Evolutionary conservation across 1,140 invertebrate species (phyloP), one percentile per base, ranked within the genome.

Genomic region (Pectinophora gossypiella): DNA sequence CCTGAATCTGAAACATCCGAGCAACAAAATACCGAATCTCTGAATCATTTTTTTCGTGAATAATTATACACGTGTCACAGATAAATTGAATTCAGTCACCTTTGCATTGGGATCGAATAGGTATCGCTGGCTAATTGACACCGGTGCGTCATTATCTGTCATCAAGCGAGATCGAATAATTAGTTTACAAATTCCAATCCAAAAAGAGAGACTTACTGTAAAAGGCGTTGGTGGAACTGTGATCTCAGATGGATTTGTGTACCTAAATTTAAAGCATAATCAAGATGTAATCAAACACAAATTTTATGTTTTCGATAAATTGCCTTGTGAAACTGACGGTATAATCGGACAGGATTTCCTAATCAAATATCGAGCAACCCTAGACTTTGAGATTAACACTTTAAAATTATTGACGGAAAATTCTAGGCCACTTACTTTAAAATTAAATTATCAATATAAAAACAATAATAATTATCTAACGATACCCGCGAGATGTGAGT

Each of bases 331-430:
- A 36, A 48, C 52, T 1, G 21, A 40, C 49, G 57, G 64, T 9
- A 67, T 63, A 40, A 21, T 63, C 7, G 64, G 64, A 16, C 43
- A 51, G 22, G 64, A 67, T 7, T 67, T 63, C 40, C 51, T 65
- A 19, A 43, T 13, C 9, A 64, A 54, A 47, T 61, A 48, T 47
- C 21, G 45, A 22, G 43, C 52, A 16, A 45, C 20, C 10, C 21
- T 63, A 22, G 43, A 60, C 21, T 63, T 48, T 46, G 21, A 44
- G 9, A 36, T 19, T 23, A 54, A 48, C 32, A 54, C 22, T 42
- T 52, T 64, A 27, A 27, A 35, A 35, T 46, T 56, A 27, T n/a
- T n/a, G n/a, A n/a, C n/a, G 51, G 44, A 42, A 60, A 51, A 55
- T 21, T 19, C 43, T 27, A 16, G 43, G 23, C 43, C 42, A n/a